A percentile compares a stretch with the other conserved stretches of the same genome.
Evolutionary conservation across 2,113 vertebrate genomes (phyloP).

Genomic region (Gracilinanus agilis): DNA sequence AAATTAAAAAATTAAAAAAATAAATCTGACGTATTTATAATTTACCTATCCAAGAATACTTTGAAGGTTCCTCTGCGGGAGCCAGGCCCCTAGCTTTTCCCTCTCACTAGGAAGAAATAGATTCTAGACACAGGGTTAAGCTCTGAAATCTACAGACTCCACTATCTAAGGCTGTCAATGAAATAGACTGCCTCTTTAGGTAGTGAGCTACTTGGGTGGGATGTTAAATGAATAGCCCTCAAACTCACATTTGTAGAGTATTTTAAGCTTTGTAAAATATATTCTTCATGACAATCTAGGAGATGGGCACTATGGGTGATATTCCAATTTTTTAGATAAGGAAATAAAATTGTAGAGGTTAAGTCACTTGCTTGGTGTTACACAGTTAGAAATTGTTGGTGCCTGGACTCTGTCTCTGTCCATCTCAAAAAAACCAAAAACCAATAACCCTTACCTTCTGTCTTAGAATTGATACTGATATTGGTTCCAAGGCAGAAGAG

Average conservation of each 20-base stretch:
- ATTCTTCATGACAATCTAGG: neutral
- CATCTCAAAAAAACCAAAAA: too few species aligned
- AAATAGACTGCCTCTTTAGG: neutral
- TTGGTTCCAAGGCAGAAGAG: too few species aligned
- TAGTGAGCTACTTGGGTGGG: neutral
- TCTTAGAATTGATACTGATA: too few species aligned
- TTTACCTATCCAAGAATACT: neutral
- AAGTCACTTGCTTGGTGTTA: slow-evolving; percentile 29
- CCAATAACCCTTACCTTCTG: too few species aligned
- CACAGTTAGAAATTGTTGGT: neutral
- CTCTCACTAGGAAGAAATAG: neutral
- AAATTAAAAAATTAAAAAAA: too few species aligned
- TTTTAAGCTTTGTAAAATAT: neutral
- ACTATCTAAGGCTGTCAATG: neutral
- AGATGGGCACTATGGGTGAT: neutral
- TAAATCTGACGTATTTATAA: neutral
- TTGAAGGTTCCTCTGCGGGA: neutral
- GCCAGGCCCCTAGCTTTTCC: neutral
- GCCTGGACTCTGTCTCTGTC: neutral
- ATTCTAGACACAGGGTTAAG: neutral
- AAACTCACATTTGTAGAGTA: neutral
- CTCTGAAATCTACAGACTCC: neutral
- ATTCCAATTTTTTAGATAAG: neutral
- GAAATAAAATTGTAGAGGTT: neutral
- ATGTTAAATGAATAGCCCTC: neutral